phyloP scores from a whole-genome alignment of 2,113 vertebrate species.

The Collichthys lucidus region DNA sequence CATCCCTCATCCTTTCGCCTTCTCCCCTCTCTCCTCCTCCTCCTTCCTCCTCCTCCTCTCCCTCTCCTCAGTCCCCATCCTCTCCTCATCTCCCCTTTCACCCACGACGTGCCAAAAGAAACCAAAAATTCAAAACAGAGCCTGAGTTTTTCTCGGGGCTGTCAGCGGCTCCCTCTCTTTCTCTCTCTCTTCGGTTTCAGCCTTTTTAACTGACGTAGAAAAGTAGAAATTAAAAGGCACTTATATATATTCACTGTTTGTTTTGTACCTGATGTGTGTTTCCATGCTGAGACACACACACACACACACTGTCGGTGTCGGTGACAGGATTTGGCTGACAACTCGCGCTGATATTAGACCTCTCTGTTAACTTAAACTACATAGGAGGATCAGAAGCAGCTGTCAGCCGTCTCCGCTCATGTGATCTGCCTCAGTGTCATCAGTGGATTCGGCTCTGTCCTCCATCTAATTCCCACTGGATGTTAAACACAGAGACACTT shows the following conservation, averaged over 20 bases:
- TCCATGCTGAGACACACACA: conserved; percentile 41
- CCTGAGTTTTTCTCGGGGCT: conserved; percentile 42
- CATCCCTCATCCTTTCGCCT: background rate
- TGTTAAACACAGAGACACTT: conserved; percentile 26
- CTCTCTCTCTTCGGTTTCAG: conserved; percentile 20
- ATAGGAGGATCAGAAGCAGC: conserved; percentile 64
- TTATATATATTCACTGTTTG: conserved; percentile 49
- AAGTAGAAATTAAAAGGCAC: conserved; percentile 36
- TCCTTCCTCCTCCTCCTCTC: background rate
- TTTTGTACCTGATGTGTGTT: conserved; percentile 54
- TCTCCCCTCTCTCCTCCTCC: background rate
- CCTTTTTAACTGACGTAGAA: conserved; percentile 40
- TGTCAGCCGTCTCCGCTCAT: conserved; percentile 48
- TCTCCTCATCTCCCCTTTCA: conserved; percentile 24
- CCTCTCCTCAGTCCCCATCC: background rate
- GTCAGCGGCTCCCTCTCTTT: conserved; percentile 23
- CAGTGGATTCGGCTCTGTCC: conserved; percentile 27
- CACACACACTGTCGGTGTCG: conserved; percentile 24
- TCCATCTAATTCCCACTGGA: conserved; percentile 64
- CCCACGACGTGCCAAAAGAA: conserved; percentile 18
- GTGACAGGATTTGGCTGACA: conserved; percentile 64
- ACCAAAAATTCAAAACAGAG: conserved; percentile 32
- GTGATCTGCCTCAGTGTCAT: conserved; percentile 51
- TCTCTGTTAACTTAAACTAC: conserved; percentile 59
- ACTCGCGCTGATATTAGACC: conserved; percentile 47